These are phyloP conservation scores for Atractosteus spatula DNA, from an alignment of 2,113 vertebrate species.

Conservation along the genomic window DNA sequence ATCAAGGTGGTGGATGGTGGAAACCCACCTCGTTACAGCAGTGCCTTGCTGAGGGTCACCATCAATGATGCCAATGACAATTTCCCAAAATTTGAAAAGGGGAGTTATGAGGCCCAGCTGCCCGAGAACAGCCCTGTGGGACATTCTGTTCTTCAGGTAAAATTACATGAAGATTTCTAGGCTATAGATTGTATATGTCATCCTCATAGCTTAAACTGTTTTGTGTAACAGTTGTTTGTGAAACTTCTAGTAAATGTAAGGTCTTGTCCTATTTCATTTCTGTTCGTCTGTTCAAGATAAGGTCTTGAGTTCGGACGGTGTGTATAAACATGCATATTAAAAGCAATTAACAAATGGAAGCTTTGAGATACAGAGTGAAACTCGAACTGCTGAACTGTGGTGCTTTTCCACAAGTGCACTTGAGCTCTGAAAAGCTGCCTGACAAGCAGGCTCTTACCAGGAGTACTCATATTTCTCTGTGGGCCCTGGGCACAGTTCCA, in stretches of 20 bases:
- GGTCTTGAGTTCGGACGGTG: constrained; percentile 14
- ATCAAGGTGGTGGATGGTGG: constrained; percentile 93
- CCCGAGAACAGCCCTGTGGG: constrained; percentile 88
- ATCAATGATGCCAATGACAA: constrained; percentile 96
- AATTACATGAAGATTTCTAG: constrained; percentile 13
- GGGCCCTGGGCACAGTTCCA: constrained; percentile 29
- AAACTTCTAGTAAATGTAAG: no score
- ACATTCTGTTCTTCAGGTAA: constrained; percentile 92
- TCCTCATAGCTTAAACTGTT: no score
- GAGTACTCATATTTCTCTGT: constrained; percentile 14
- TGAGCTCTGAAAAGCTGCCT: constrained; percentile 14
- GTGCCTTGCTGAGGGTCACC: constrained; percentile 85
- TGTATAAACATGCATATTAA: constrained; percentile 1
- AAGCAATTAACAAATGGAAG: constrained; percentile 15
- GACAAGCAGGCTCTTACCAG: constrained; percentile 10
- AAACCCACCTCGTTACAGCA: constrained; percentile 78
- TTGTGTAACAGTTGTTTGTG: no score
- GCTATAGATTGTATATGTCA: no score
- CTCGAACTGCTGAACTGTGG: constrained; percentile 10
- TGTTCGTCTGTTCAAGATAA: no score
- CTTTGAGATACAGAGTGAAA: constrained; percentile 26
- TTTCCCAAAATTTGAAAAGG: constrained; percentile 83
- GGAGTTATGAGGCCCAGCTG: constrained; percentile 82
- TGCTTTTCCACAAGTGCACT: constrained; percentile 7
- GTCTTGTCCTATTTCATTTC: no score